Percentiles rank a stretch among this genome's conserved stretches.
Conservation (phyloP, 1,140 invertebrate species). For the Agrypnia vestita region DNA sequence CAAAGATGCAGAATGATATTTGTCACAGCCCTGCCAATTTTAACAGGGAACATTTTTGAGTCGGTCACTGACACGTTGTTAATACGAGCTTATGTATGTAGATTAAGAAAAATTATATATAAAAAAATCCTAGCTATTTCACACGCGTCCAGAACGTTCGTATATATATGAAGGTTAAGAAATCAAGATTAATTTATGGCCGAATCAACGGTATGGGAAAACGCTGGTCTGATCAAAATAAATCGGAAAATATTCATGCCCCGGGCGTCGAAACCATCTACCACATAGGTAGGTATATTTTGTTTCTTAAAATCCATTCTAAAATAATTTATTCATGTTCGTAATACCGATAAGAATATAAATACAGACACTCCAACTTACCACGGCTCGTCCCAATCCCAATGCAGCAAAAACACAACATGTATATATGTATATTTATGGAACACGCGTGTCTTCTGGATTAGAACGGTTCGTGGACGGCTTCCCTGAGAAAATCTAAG, state of each 20-base stretch:
- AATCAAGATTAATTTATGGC: not conserved
- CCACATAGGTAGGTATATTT: not conserved
- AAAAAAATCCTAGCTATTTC: not conserved
- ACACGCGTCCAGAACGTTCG: not conserved
- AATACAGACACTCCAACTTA: too few relatives aligned
- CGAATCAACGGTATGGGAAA: not conserved
- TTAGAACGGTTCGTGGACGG: too few relatives aligned
- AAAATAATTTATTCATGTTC: not conserved
- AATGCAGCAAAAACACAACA: too few relatives aligned
- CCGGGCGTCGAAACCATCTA: not conserved
- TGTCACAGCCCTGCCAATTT: not conserved
- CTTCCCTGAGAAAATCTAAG: too few relatives aligned
- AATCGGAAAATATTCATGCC: slow-evolving; percentile 9
- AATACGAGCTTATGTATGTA: slow-evolving; percentile 3
- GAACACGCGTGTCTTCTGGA: too few relatives aligned
- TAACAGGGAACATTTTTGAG: slow-evolving; percentile 16
- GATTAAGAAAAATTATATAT: slow-evolving; percentile 6
- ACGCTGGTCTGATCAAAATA: not conserved
- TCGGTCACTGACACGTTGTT: slow-evolving; percentile 25
- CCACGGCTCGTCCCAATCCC: too few relatives aligned
- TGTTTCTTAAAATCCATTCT: not conserved
- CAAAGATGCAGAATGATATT: too few relatives aligned
- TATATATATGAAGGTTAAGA: too few relatives aligned
- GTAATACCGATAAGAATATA: not conserved
- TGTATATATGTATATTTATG: too few relatives aligned